Evolutionary conservation across 2,888 invertebrate species (phyloP), one percentile per base, ranked within the genome.

Genomic region (Anticlea derivata): DNA sequence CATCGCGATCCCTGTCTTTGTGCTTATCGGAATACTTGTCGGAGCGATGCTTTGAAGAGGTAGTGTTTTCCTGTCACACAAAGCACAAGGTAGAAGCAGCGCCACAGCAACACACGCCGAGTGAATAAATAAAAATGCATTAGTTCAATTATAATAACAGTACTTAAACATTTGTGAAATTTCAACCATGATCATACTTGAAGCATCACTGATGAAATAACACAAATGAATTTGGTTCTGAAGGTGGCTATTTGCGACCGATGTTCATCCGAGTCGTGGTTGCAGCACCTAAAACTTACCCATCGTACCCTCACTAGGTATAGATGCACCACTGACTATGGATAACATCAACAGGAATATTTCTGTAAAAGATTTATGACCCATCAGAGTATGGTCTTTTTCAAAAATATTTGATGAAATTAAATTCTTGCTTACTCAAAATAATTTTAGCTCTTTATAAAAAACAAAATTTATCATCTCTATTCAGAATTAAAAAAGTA

Each of bases 321-420:
- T 91, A 92, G 92, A 91, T 89, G 92, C 92, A 92, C 91, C 48
- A 92, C 93, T 92, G 92, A 53, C 53, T 53, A 53, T 53, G 92
- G 91, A 92, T 91, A 92, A 90, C 90, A 92, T 93, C 93, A 92
- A 92, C 92, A 92, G 91, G 92, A 92, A 92, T 91, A 92, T 90
- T 94, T 94, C 94, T 94, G 94, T 93, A 95, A 93, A 95, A 94
- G 94, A 94, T 93, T 87, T 90, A 93, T 90, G 94, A 93, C 94
- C 93, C 93, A 92, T 93, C 92, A 93, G 93, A 92, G 89, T 74
- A 83, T 79, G 80, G 83, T 78, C 81, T 79, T 76, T 79, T 80
- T 75, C 62, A 60, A 70, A 68, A 80, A 73, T 78, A 71, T 78
- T 62, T 71, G 61, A 78, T 68, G 68, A 63, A 64, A 57, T 65